These are phyloP conservation scores for Limnephilus marmoratus DNA, from an alignment of 2,888 invertebrate genomes.

Conservation along the genomic window DNA sequence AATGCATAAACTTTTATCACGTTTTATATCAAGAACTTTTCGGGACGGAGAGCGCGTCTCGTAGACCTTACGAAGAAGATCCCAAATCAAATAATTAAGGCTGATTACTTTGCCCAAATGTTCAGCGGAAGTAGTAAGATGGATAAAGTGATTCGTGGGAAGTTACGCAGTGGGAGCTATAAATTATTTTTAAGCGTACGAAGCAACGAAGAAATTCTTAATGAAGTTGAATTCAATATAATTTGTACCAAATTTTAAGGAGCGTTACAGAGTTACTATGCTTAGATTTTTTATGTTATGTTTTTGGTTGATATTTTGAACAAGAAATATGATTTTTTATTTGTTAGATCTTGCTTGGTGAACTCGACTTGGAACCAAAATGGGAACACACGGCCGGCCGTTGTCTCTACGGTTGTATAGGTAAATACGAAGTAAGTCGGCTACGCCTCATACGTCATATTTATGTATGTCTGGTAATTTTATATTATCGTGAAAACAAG, in stretches of 20 bases:
- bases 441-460: no score
- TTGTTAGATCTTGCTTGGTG: not conserved
- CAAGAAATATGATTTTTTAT: not conserved
- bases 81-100: not conserved
- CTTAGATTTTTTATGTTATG: not conserved
- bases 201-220: not conserved
- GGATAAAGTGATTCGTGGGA: not conserved
- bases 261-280: not conserved
- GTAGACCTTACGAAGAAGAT: not conserved
- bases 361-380: not conserved
- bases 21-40: no score
- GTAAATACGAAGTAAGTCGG: no score
- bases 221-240: not conserved
- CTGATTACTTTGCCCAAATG: not conserved
- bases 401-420: no score
- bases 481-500: no score
- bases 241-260: not conserved
- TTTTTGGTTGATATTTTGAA: not conserved
- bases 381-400: no score
- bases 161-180: not conserved
- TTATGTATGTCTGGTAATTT: no score
- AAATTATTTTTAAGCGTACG: not conserved
- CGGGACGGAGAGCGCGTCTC: not conserved
- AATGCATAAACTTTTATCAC: no score
- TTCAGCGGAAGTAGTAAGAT: not conserved